phyloP scores from a whole-genome alignment of 2,113 vertebrate genomes.

The Oncorhynchus keta region DNA sequence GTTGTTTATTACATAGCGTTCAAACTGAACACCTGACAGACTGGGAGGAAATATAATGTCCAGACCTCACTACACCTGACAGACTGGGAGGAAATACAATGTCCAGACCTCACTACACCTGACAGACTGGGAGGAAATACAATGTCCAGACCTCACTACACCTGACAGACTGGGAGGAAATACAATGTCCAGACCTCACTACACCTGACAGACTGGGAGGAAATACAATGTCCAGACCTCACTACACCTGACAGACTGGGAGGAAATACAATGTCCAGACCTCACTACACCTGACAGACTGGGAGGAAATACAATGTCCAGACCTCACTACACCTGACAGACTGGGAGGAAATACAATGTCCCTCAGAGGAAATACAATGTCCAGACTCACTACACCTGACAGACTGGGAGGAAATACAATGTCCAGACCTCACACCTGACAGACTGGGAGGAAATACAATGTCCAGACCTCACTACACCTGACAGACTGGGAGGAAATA shows the following conservation, averaged over 20 bases:
- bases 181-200: too few relatives aligned
- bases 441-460: not conserved
- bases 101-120: not conserved
- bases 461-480: slow-evolving; percentile 5
- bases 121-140: not conserved
- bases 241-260: slow-evolving; percentile 18
- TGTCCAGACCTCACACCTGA: not conserved
- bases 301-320: not conserved
- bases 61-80: slow-evolving; percentile 15
- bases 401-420: not conserved
- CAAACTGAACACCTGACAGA: slow-evolving; percentile 2
- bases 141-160: not conserved
- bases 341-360: too few relatives aligned
- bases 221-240: too few relatives aligned
- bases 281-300: not conserved
- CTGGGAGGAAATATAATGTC: not conserved
- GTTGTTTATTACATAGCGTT: too few relatives aligned
- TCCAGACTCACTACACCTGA: slow-evolving; percentile 14
- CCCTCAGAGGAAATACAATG: not conserved
- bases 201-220: not conserved
- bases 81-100: not conserved
- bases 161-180: slow-evolving; percentile 1
- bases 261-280: not conserved
- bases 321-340: slow-evolving; percentile 17
- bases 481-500: not conserved